Percentiles rank a stretch among this genome's conserved stretches.
phyloP scores from a whole-genome alignment of 2,113 vertebrate species.

The Colossoma macropomum region DNA sequence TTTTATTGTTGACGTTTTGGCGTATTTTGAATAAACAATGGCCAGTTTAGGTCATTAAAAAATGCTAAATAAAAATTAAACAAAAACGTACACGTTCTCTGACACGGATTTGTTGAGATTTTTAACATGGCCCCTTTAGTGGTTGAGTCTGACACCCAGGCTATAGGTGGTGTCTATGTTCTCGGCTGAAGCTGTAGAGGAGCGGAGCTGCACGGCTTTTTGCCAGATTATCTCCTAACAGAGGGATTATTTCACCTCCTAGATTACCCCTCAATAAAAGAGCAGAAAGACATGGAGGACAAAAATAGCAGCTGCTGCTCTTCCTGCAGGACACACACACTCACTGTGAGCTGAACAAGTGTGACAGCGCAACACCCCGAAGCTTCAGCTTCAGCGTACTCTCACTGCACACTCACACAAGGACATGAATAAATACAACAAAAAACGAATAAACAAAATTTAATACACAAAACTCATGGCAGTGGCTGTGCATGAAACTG shows the following conservation, averaged over 20 bases:
- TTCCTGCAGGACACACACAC: conserved; percentile 26
- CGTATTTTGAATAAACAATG: no score
- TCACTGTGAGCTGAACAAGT: neutral
- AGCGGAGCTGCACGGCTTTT: conserved; percentile 51
- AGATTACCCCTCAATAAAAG: conserved; percentile 64
- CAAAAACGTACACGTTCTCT: no score
- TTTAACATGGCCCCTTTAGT: no score
- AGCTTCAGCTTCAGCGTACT: conserved; percentile 28
- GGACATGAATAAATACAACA: neutral
- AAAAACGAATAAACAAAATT: no score
- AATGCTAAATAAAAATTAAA: no score
- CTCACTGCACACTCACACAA: conserved; percentile 13
- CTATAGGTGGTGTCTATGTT: neutral
- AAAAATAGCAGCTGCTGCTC: conserved; percentile 55
- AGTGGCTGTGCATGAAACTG: no score
- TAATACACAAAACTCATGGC: no score
- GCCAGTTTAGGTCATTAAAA: no score
- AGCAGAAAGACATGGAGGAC: conserved; percentile 50
- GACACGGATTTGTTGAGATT: no score
- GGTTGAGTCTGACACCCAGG: no score
- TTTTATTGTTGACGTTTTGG: no score
- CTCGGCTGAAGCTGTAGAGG: neutral
- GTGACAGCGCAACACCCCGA: conserved; percentile 19
- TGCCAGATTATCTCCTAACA: conserved; percentile 72
- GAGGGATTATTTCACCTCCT: conserved; percentile 70